These are phyloP conservation scores for Eubasilissa regina DNA, from an alignment of 1,140 invertebrate species.

Conservation along the genomic window DNA sequence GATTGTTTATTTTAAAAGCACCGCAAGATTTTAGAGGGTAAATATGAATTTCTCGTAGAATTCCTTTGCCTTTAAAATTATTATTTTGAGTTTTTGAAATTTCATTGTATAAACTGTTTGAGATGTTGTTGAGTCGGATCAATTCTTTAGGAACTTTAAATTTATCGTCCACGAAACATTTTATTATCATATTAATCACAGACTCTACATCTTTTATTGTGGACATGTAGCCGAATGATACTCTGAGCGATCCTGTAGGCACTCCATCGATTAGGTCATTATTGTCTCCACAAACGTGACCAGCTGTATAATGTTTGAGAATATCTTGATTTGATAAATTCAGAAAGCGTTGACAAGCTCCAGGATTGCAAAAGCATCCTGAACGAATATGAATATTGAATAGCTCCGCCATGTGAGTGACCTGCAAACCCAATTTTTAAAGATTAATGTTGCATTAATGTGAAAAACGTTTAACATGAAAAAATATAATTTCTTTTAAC, in stretches of 20 bases:
- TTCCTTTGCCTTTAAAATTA: constrained; percentile 53
- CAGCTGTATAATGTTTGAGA: constrained; percentile 85
- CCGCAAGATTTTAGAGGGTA: constrained; percentile 97
- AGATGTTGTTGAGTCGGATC: background rate
- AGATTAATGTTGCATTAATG: too few species aligned
- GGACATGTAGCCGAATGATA: constrained; percentile 96
- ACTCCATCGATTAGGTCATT: constrained; percentile 89
- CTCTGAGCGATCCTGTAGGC: constrained; percentile 93
- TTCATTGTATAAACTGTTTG: background rate
- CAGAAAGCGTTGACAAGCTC: constrained; percentile 91
- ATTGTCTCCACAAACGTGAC: constrained; percentile 94
- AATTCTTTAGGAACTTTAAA: constrained; percentile 24
- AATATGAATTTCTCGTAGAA: constrained; percentile 80
- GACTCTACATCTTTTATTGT: constrained; percentile 80
- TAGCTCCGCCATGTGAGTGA: constrained; percentile 90
- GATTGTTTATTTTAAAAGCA: constrained; percentile 77
- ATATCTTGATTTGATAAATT: constrained; percentile 80
- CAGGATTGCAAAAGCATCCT: constrained; percentile 97
- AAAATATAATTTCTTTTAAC: too few species aligned
- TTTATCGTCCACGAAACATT: constrained; percentile 75
- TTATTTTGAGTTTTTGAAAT: constrained; percentile 10
- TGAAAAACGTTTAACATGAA: too few species aligned
- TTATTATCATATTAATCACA: constrained; percentile 82
- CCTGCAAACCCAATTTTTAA: constrained; percentile 75
- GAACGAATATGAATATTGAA: constrained; percentile 91